Percentiles rank a stretch among this genome's conserved stretches.
Evolutionary conservation across 1,140 invertebrate species (phyloP).

Genomic region (Lasioglossum baleicum): DNA sequence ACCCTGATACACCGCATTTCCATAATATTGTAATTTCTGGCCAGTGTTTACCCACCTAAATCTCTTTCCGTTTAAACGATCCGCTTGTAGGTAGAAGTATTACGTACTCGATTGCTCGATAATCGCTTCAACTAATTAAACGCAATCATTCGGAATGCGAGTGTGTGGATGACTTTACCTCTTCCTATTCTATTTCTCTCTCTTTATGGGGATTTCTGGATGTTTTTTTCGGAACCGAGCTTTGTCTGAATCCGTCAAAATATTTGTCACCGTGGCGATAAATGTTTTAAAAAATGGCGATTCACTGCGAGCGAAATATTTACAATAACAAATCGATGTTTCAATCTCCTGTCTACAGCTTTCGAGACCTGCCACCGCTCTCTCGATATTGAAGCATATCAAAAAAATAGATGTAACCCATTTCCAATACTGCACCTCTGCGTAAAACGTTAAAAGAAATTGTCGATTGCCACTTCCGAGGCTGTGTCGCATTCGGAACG

Average conservation of each 20-base stretch:
- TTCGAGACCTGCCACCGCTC: no score
- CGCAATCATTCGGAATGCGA: not conserved
- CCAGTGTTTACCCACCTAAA: not conserved
- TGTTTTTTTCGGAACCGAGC: not conserved
- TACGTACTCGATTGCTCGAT: not conserved
- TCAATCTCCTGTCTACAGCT: not conserved
- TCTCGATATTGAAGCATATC: no score
- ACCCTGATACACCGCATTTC: not conserved
- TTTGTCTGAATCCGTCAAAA: not conserved
- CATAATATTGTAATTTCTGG: not conserved
- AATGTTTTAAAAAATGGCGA: not conserved
- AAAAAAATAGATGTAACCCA: no score
- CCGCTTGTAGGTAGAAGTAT: not conserved
- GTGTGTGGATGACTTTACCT: not conserved
- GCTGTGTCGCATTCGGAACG: no score
- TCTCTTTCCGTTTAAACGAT: not conserved
- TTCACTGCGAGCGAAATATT: not conserved
- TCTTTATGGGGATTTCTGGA: no score
- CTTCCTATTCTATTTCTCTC: not conserved
- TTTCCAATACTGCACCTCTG: no score
- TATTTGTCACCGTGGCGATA: not conserved
- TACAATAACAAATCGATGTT: not conserved
- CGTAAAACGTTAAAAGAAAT: no score
- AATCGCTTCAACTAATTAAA: not conserved
- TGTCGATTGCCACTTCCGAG: no score